Conservation (phyloP, 2,797 vertebrate species). For the Prionace glauca region DNA sequence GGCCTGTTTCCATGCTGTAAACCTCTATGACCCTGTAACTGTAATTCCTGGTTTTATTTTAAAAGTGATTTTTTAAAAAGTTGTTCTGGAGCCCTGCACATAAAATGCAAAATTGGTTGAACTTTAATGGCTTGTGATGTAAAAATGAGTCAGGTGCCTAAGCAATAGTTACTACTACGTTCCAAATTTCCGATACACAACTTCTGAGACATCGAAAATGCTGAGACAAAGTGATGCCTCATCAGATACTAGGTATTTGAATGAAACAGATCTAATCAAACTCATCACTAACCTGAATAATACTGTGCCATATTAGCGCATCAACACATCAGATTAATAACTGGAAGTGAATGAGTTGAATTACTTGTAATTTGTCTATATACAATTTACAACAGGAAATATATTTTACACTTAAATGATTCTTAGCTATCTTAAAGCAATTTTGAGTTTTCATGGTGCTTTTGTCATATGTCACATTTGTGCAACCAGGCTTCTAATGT, state of each 20-base stretch:
- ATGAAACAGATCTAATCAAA: neutral
- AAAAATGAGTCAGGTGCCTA: neutral
- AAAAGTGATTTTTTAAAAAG: neutral
- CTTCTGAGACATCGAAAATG: neutral
- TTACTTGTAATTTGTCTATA: neutral
- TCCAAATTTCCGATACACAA: neutral
- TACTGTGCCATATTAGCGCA: neutral
- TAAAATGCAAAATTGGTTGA: neutral
- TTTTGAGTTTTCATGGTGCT: neutral
- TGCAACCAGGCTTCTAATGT: neutral
- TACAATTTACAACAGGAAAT: slow-evolving; percentile 7
- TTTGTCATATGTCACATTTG: neutral
- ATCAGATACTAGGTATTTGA: neutral
- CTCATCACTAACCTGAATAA: neutral
- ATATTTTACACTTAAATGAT: slow-evolving; percentile 5
- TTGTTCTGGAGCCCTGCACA: neutral
- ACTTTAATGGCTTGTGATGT: neutral
- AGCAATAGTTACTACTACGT: no score
- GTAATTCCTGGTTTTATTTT: neutral
- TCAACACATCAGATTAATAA: neutral
- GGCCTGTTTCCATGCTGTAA: no score
- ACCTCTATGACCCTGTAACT: neutral
- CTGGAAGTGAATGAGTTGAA: neutral
- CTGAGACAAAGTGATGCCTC: neutral
- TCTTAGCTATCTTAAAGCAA: neutral